phyloP scores from a whole-genome alignment of 2,797 vertebrate genomes.

The Thamnophis elegans region DNA sequence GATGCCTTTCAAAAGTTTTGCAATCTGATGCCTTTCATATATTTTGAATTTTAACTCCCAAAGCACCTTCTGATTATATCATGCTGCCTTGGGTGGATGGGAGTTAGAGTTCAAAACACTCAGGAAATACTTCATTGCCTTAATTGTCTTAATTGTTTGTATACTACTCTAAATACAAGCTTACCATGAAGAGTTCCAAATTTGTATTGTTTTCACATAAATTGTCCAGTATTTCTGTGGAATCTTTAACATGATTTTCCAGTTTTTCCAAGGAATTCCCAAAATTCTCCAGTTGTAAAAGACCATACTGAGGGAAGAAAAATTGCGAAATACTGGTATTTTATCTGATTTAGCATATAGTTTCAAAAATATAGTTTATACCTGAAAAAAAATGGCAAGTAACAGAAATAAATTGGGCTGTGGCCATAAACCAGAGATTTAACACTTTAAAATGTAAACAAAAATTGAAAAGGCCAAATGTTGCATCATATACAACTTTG shows the following conservation, averaged over 20 bases:
- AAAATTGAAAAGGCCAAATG: not conserved
- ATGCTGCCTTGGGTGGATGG: not conserved
- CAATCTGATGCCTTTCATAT: not conserved
- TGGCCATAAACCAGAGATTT: not conserved
- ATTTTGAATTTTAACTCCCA: not conserved
- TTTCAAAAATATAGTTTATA: not conserved
- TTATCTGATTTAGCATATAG: not conserved
- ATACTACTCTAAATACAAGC: constrained; percentile 29
- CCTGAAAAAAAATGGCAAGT: not conserved
- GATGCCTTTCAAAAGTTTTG: not conserved
- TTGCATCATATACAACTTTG: not conserved
- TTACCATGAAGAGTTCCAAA: constrained; percentile 67
- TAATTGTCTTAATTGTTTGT: not conserved
- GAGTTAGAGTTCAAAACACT: not conserved
- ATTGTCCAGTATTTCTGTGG: constrained; percentile 70
- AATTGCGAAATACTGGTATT: constrained; percentile 17
- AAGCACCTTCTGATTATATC: not conserved
- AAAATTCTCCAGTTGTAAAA: constrained; percentile 78
- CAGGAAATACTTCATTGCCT: not conserved
- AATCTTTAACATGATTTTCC: constrained; percentile 74
- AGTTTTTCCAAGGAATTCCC: constrained; percentile 69
- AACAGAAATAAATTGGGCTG: not conserved
- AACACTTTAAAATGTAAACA: not conserved
- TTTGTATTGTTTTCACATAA: constrained; percentile 53
- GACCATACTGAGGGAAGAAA: constrained; percentile 59